Evolutionary conservation across 2,888 invertebrate species (phyloP).

Genomic region (Xestia xanthographa): DNA sequence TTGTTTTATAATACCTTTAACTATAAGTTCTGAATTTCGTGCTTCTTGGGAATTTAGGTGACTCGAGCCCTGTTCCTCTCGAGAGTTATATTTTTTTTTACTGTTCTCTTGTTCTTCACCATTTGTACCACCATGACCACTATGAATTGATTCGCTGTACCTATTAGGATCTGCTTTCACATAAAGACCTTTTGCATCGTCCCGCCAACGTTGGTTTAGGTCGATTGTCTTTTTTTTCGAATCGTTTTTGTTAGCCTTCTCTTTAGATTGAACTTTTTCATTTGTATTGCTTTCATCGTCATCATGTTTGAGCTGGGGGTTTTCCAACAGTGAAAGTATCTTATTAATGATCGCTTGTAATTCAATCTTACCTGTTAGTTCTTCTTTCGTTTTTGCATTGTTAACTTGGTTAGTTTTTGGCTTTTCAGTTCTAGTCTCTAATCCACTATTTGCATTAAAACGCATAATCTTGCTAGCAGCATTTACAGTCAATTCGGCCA

Average conservation of each 20-base stretch:
- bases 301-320: constrained; percentile 27
- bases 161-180: background rate
- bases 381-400: background rate
- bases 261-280: background rate
- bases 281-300: constrained; percentile 20
- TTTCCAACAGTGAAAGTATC: constrained; percentile 7
- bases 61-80: background rate
- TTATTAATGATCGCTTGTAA: constrained; percentile 14
- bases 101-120: background rate
- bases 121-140: background rate
- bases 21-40: background rate
- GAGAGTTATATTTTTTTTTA: background rate
- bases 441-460: background rate
- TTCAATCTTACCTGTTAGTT: constrained; percentile 27
- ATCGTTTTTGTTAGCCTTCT: background rate
- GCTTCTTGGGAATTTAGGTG: background rate
- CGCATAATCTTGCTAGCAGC: constrained; percentile 37
- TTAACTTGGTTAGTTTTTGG: background rate
- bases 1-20: background rate
- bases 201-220: background rate
- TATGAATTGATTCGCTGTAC: background rate
- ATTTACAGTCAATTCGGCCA: constrained; percentile 54
- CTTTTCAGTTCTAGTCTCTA: background rate
- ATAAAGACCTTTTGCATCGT: background rate
- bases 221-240: background rate